Conservation (phyloP, 2,888 invertebrate species). For the Lissocephala sabroskyi region DNA sequence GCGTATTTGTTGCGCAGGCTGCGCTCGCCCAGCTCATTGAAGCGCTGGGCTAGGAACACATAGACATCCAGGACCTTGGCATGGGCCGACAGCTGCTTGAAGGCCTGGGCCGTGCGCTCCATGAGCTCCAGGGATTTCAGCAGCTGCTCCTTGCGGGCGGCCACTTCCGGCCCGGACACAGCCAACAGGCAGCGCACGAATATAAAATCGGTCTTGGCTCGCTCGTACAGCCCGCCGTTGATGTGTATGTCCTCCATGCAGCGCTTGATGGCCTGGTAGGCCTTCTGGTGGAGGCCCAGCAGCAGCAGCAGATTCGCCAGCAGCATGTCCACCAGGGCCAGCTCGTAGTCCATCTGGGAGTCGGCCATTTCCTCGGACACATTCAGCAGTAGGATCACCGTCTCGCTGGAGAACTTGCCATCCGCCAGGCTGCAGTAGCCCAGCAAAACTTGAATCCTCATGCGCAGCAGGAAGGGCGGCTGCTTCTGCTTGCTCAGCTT, state of each 20-base stretch:
- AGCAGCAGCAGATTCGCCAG: constrained; percentile 83
- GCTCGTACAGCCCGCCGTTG: constrained; percentile 87
- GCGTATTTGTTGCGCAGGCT: constrained; percentile 86
- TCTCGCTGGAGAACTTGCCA: constrained; percentile 74
- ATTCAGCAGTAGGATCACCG: constrained; percentile 77
- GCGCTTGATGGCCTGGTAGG: constrained; percentile 80
- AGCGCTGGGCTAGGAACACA: constrained; percentile 77
- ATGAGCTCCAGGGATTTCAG: constrained; percentile 74
- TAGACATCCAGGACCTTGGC: constrained; percentile 80
- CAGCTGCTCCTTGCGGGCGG: constrained; percentile 42
- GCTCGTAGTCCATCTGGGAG: constrained; percentile 84
- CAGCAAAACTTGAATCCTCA: constrained; percentile 80
- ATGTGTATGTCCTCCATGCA: constrained; percentile 82
- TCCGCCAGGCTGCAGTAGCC: constrained; percentile 79
- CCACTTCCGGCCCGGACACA: constrained; percentile 73
- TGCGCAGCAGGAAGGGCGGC: constrained; percentile 73
- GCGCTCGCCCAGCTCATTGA: constrained; percentile 81
- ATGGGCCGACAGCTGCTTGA: constrained; percentile 83
- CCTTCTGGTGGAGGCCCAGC: constrained; percentile 84
- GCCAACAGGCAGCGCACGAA: constrained; percentile 86
- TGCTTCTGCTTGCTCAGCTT: constrained; percentile 55
- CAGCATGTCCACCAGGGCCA: constrained; percentile 83
- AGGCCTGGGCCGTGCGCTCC: constrained; percentile 79
- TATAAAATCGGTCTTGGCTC: constrained; percentile 82
- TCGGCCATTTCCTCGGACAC: constrained; percentile 83